Conservation (phyloP, 2,888 invertebrate genomes). For the Maniola hyperantus region DNA sequence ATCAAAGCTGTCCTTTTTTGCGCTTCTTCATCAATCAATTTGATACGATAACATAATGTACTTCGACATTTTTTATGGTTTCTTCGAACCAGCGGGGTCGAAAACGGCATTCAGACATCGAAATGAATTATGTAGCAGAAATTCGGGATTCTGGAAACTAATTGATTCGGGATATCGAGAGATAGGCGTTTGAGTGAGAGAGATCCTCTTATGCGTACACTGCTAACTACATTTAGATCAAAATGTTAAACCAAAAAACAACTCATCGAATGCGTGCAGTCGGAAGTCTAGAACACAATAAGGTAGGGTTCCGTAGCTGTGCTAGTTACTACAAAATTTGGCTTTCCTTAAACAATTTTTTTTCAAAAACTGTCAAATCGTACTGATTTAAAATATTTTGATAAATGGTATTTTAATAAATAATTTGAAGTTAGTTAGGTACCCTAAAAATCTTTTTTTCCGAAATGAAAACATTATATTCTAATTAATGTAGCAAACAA, state of each 20-base stretch:
- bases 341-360: too few species aligned
- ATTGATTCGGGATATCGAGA: constrained; percentile 49
- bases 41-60: constrained; percentile 35
- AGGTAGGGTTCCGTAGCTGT: too few species aligned
- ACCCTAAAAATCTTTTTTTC: too few species aligned
- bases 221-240: background rate
- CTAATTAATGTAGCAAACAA: too few species aligned
- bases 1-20: constrained; percentile 26
- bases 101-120: constrained; percentile 33
- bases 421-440: too few species aligned
- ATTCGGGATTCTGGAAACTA: constrained; percentile 45
- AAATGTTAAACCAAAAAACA: background rate
- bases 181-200: constrained; percentile 40
- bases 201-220: constrained; percentile 12
- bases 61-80: constrained; percentile 36
- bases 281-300: background rate
- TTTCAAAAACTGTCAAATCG: too few species aligned
- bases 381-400: too few species aligned
- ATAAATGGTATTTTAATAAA: too few species aligned
- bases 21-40: constrained; percentile 32
- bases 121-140: constrained; percentile 50
- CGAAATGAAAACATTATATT: too few species aligned
- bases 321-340: too few species aligned
- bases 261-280: background rate
- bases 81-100: constrained; percentile 29